Conservation (phyloP, 2,797 vertebrate species). For the Myotis pilosus region DNA sequence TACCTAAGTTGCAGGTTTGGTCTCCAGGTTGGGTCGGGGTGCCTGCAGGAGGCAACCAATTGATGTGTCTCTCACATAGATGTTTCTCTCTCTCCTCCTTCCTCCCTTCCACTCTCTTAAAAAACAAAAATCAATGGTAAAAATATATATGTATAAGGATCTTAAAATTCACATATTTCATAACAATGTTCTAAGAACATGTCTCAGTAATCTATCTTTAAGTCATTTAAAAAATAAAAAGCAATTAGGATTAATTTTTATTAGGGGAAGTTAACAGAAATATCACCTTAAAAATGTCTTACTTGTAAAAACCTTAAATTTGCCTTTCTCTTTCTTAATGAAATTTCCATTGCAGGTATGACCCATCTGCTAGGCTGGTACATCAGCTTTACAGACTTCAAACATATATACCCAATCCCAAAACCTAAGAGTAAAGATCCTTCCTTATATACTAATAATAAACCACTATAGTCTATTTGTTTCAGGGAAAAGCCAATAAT, state of each 20-base stretch:
- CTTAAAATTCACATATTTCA: slow-evolving; percentile 39
- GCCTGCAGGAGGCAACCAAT: no score
- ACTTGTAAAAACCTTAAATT: slow-evolving; percentile 10
- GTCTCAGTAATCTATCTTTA: slow-evolving; percentile 1
- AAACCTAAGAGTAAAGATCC: slow-evolving; percentile 10
- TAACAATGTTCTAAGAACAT: slow-evolving; percentile 15
- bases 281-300: neutral
- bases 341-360: slow-evolving; percentile 19
- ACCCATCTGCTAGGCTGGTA: neutral
- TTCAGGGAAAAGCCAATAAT: slow-evolving; percentile 42
- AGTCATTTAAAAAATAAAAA: slow-evolving; percentile 39
- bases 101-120: no score
- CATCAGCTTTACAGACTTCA: neutral
- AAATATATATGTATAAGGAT: neutral
- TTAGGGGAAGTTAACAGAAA: slow-evolving; percentile 10
- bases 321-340: neutral
- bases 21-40: no score
- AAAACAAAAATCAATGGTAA: no score
- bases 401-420: neutral
- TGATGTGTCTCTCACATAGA: no score
- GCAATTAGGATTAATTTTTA: slow-evolving; percentile 25
- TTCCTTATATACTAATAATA: slow-evolving; percentile 12
- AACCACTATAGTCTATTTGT: neutral
- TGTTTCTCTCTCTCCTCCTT: no score
- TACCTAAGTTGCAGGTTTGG: no score